These are phyloP conservation scores for Drosophila arawakana DNA, from an alignment of 1,140 invertebrate genomes.

Conservation along the genomic window DNA sequence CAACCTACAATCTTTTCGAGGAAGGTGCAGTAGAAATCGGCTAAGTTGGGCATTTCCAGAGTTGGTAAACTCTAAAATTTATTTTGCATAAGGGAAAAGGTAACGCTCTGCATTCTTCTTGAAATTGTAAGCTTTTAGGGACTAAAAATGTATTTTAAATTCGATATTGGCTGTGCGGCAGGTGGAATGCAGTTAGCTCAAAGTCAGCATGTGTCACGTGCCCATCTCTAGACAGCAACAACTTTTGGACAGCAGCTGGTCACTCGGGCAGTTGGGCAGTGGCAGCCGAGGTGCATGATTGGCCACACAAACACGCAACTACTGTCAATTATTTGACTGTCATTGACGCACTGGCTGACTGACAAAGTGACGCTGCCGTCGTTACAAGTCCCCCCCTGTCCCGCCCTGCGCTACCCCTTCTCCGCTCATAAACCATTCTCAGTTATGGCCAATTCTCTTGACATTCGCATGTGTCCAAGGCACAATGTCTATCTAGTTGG, in stretches of 20 bases:
- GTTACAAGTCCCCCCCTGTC: neutral
- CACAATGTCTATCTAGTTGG: constrained; percentile 53
- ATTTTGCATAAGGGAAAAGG: no score
- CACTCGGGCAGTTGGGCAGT: constrained; percentile 30
- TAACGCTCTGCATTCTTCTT: no score
- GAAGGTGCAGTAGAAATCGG: no score
- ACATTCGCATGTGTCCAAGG: constrained; percentile 66
- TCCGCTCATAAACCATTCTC: constrained; percentile 30
- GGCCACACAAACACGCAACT: constrained; percentile 83
- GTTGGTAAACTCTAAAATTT: no score
- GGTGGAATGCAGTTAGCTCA: no score
- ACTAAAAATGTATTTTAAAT: no score
- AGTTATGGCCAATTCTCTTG: constrained; percentile 73
- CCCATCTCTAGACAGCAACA: constrained; percentile 8
- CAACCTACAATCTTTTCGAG: no score
- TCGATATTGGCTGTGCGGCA: no score
- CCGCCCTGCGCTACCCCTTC: neutral
- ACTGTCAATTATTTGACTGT: constrained; percentile 83
- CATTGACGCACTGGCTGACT: constrained; percentile 77
- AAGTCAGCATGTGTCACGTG: constrained; percentile 23
- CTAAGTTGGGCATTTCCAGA: no score
- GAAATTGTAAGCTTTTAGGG: no score
- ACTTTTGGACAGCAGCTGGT: constrained; percentile 14
- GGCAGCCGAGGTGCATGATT: constrained; percentile 72
- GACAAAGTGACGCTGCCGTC: constrained; percentile 52